Evolutionary conservation across 2,113 vertebrate species (phyloP).

Genomic region (Steatornis caripensis): DNA sequence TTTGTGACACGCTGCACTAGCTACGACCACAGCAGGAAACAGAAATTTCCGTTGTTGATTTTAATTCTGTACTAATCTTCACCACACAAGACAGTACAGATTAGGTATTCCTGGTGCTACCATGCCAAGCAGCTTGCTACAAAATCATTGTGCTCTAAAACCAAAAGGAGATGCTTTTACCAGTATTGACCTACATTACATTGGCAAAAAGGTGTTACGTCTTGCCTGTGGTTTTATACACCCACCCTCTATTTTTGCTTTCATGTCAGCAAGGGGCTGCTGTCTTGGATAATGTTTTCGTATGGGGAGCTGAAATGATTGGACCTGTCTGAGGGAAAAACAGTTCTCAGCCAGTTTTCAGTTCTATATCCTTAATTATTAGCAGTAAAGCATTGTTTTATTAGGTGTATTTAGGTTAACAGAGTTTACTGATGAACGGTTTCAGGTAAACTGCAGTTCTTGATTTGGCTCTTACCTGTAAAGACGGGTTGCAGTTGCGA

Average conservation of each 20-base stretch:
- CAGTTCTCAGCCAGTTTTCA: not conserved
- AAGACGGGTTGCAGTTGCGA: not conserved
- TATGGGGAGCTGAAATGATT: not conserved
- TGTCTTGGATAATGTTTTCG: not conserved
- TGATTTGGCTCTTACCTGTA: not conserved
- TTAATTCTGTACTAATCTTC: not conserved
- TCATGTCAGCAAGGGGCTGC: not conserved
- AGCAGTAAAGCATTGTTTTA: not conserved
- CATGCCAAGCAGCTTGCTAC: accelerated
- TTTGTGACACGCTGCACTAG: not conserved
- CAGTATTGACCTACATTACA: not conserved
- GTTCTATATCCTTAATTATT: not conserved
- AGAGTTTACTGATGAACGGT: not conserved
- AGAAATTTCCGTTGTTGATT: not conserved
- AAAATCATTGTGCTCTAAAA: not conserved
- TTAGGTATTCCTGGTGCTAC: not conserved
- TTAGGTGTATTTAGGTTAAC: not conserved
- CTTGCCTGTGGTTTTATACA: not conserved
- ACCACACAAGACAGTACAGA: not conserved
- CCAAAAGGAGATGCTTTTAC: not conserved
- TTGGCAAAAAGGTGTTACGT: not conserved
- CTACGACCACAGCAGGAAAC: not conserved
- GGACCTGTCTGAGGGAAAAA: not conserved
- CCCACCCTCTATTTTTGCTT: not conserved
- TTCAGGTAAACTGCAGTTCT: not conserved